Conservation (phyloP, 2,113 vertebrate species). For the Cercocebus atys region DNA sequence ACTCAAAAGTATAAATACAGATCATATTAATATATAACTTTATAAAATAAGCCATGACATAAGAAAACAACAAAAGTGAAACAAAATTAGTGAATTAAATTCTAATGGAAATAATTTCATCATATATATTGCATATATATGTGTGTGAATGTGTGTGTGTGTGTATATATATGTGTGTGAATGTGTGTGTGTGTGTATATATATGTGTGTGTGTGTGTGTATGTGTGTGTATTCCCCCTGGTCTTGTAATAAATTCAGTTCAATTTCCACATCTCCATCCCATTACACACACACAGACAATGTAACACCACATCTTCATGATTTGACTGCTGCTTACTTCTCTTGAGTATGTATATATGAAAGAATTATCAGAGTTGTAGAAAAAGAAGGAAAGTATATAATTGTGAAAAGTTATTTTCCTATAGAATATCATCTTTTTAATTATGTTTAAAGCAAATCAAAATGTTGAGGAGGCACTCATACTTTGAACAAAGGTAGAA, state of each 20-base stretch:
- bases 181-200: too few relatives aligned
- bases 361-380: neutral
- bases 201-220: too few relatives aligned
- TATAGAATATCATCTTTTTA: neutral
- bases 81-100: neutral
- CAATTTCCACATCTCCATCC: neutral
- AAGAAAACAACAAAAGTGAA: neutral
- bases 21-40: neutral
- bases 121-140: neutral
- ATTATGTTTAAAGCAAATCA: neutral
- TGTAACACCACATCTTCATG: neutral
- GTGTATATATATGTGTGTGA: too few relatives aligned
- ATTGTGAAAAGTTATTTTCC: neutral
- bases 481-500: neutral
- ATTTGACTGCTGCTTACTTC: neutral
- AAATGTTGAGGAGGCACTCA: neutral
- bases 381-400: neutral
- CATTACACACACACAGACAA: neutral
- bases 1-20: neutral
- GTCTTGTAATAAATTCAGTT: neutral
- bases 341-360: neutral
- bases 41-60: neutral
- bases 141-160: too few relatives aligned
- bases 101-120: neutral
- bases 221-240: neutral